Base-by-base conservation (phyloP, 2,797 vertebrate genomes). In the Poeciliopsis turneri region DNA sequence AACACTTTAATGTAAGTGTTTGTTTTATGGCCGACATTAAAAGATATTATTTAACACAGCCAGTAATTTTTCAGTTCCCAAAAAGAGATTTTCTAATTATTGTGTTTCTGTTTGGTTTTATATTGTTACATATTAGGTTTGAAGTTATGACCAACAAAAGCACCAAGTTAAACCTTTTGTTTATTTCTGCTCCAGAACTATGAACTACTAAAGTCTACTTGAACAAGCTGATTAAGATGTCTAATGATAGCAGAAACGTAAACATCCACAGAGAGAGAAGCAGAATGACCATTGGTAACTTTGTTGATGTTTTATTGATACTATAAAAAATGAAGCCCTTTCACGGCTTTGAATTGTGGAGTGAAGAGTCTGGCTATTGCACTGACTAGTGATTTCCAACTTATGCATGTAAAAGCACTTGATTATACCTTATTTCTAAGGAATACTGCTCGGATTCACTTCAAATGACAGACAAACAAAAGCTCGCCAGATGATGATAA, bases 381-480 rank as follows among this genome's bases (percentile, higher is more conserved):
- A 39, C 72, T 25, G 36, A 55, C 10, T 51, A 51, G 23, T 41
- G 49, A n/a, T 74, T 53, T 74, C 41, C 36, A 53, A 55, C 12
- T 36, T 41, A 55, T 69, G 20, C 11, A n/a, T 69, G 39, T 55
- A 39, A 74, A 74, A 74, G 55, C 23, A 55, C 51, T 53, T 36
- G 71, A 49, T 72, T 36, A 72, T 36, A 36, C 47, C 71, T 39
- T 36, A 53, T 51, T 73, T 51, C 47, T 55, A 16, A 55, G 6
- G 23, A 41, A 55, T 7, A 28, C 51, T 41, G 33, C 51, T 55
- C 4, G 1, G 33, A 74, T 55, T 55, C 51, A 74, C 36, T 74
- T 53, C 49, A 74, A 74, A 68, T 73, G 47, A 73, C 71, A 72
- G 47, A 53, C n/a, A 72, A 25, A 51, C 71, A 39, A 9, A 53